Evolutionary conservation across 1,140 invertebrate genomes (phyloP).

Genomic region (Zaprionus ornatus): DNA sequence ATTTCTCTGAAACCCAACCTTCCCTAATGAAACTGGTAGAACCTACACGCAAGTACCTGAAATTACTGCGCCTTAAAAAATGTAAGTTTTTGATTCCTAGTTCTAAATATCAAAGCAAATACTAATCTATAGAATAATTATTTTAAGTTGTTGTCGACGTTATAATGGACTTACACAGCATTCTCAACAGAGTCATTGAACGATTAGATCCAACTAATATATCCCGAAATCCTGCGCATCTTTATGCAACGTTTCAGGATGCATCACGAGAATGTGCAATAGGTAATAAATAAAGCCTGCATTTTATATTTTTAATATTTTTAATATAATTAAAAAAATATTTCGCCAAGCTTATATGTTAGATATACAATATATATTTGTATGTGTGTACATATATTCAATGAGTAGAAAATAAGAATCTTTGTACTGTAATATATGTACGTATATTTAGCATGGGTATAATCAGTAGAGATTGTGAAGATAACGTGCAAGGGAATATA

Average conservation of each 20-base stretch:
- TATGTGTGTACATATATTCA: no score
- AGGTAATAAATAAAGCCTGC: conserved; percentile 65
- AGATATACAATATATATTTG: no score
- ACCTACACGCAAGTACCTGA: conserved; percentile 86
- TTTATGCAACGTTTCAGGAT: conserved; percentile 87
- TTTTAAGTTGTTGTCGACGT: conserved; percentile 86
- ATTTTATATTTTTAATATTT: no score
- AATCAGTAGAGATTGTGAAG: no score
- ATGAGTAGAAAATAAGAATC: no score
- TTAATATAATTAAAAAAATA: no score
- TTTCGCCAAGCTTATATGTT: no score
- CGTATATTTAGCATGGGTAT: no score
- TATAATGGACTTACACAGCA: conserved; percentile 87
- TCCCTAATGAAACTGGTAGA: conserved; percentile 85
- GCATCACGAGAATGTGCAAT: conserved; percentile 86
- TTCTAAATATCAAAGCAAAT: background rate
- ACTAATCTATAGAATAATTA: background rate
- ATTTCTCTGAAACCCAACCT: conserved; percentile 84
- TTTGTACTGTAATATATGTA: no score
- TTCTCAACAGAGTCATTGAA: conserved; percentile 86
- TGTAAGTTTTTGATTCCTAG: conserved; percentile 84
- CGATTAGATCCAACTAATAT: conserved; percentile 84
- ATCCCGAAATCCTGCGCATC: conserved; percentile 85
- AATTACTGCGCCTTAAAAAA: conserved; percentile 87
- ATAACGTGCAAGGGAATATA: no score